Evolutionary conservation across 2,888 invertebrate species (phyloP), one percentile per base, ranked within the genome.

Genomic region (Brenthis daphne): DNA sequence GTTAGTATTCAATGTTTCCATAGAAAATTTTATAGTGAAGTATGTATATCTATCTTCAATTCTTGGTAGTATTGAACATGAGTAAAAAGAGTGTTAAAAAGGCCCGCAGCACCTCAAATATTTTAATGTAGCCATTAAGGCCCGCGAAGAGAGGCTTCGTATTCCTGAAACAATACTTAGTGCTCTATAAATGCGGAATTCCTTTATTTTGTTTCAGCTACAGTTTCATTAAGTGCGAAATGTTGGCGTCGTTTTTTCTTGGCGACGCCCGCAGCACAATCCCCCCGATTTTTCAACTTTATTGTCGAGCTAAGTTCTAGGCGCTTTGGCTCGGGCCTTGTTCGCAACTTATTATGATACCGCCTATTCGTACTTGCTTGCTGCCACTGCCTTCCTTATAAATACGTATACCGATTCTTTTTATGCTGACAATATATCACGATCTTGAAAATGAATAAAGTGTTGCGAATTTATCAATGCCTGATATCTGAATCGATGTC

Each of bases 151-250:
- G 83, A 83, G 80, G 81, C 79, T 77, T 75, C 80, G 76, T 80
- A 79, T 84, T 85, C 85, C 82, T 81, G 81, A 80, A 87, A 88
- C 85, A 88, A 89, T 88, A 84, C 82, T 85, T 85, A 85, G 79
- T 78, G 82, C 80, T 78, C 77, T 80, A 86, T 88, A 87, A 91
- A 89, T 86, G 85, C 84, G 83, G 76, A 79, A 82, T 83, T 88
- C 86, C 84, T 89, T 88, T 89, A 89, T 90, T 89, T 88, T 87
- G 85, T 89, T 90, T 86, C 85, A 78, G 86, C 85, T 82, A 89
- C 90, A 88, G 90, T 90, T 92, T 91, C 90, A 91, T 91, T 92
- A 91, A 88, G 90, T 91, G 90, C 89, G 87, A 90, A 87, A 87
- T 88, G 90, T 86, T 80, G 80, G 85, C 83, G 85, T 86, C 85